These are phyloP conservation scores for Phasianus colchicus DNA, from an alignment of 2,113 vertebrate genomes.

Conservation along the genomic window DNA sequence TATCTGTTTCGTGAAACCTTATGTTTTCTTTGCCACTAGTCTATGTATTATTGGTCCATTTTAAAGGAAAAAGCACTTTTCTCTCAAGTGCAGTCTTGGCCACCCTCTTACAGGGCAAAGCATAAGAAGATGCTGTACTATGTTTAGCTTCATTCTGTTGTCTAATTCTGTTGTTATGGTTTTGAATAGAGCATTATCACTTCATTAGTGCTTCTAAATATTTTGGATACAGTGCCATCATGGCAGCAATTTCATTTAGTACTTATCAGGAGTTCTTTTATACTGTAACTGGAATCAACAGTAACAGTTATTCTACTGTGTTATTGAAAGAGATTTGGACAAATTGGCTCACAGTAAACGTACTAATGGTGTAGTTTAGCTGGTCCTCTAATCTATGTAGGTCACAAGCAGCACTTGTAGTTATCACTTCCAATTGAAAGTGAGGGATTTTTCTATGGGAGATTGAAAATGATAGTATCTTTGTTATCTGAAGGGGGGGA, in stretches of 20 bases:
- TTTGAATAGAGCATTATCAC: neutral
- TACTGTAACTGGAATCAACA: neutral
- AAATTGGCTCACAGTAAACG: neutral
- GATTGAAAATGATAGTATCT: neutral
- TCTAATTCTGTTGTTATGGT: neutral
- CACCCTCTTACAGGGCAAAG: neutral
- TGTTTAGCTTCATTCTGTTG: neutral
- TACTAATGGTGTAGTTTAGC: neutral
- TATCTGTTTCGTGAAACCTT: neutral
- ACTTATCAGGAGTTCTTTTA: neutral
- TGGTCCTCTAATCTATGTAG: neutral
- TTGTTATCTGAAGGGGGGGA: neutral
- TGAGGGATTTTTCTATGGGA: neutral
- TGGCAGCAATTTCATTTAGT: neutral
- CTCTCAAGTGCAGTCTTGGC: neutral
- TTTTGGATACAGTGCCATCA: neutral
- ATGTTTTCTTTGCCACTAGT: neutral
- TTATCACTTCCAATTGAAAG: neutral
- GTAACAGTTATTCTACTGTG: neutral
- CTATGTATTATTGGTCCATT: neutral
- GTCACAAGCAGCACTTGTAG: neutral
- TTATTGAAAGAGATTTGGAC: neutral
- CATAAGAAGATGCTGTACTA: neutral
- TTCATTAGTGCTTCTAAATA: neutral
- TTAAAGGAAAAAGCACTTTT: neutral